Percentiles rank a stretch among this genome's conserved stretches.
Evolutionary conservation across 2,888 invertebrate genomes (phyloP).

Genomic region (Nemoura dubitans): DNA sequence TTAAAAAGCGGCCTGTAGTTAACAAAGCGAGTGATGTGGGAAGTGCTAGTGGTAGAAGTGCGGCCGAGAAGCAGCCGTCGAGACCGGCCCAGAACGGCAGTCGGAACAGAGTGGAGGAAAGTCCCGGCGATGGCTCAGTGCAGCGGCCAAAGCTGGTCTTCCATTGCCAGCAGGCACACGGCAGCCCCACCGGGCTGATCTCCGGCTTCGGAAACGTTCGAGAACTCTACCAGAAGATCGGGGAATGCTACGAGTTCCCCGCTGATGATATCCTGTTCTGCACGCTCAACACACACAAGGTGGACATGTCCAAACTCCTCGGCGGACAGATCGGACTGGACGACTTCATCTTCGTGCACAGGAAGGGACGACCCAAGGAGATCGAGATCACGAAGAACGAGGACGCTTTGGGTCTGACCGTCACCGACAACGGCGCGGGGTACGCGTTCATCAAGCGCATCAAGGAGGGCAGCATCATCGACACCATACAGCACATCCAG

Average conservation of each 20-base stretch:
- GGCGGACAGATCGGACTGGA: constrained; percentile 97
- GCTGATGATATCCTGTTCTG: constrained; percentile 90
- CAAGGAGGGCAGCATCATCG: constrained; percentile 91
- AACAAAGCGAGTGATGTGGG: not conserved
- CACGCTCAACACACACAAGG: constrained; percentile 97
- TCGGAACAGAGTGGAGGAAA: constrained; percentile 8
- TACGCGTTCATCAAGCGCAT: constrained; percentile 98
- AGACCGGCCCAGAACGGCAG: not conserved
- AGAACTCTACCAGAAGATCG: constrained; percentile 95
- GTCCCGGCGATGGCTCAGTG: constrained; percentile 52
- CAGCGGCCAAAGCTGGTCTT: constrained; percentile 82
- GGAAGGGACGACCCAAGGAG: constrained; percentile 95
- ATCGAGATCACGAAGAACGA: constrained; percentile 94
- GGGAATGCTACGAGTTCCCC: constrained; percentile 87
- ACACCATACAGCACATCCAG: constrained; percentile 82
- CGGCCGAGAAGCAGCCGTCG: not conserved
- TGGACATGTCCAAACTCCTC: constrained; percentile 93
- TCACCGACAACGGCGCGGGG: constrained; percentile 98
- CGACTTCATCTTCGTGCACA: constrained; percentile 98
- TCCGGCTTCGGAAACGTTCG: constrained; percentile 95
- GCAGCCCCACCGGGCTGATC: constrained; percentile 93
- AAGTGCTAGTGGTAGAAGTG: not conserved
- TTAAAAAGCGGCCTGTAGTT: constrained; percentile 16
- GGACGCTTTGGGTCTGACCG: constrained; percentile 94
- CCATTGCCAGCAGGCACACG: constrained; percentile 97